phyloP scores from a whole-genome alignment of 2,113 vertebrate species.

The Syngnathus scovelli region DNA sequence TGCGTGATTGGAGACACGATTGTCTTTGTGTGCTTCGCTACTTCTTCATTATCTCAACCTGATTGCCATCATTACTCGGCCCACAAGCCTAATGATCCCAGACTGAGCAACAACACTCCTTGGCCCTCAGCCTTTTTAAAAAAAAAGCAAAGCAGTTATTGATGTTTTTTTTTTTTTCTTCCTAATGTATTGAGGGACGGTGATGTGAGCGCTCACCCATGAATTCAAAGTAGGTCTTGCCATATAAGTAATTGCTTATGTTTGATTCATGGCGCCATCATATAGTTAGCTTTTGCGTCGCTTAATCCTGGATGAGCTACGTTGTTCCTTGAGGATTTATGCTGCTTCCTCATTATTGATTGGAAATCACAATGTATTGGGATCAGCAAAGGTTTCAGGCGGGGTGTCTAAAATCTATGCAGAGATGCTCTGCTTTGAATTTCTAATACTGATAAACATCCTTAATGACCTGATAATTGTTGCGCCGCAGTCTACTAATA shows the following conservation, averaged over 20 bases:
- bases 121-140: slow-evolving; percentile 42
- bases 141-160: slow-evolving; percentile 59
- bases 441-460: slow-evolving; percentile 2
- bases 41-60: slow-evolving; percentile 43
- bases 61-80: slow-evolving; percentile 45
- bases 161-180: slow-evolving; percentile 60
- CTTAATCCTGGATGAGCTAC: slow-evolving; percentile 42
- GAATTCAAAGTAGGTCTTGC: slow-evolving; percentile 68
- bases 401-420: slow-evolving; percentile 24
- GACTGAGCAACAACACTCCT: slow-evolving; percentile 57
- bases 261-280: slow-evolving; percentile 56
- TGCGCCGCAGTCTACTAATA: neutral
- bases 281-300: slow-evolving; percentile 47
- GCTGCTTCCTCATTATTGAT: slow-evolving; percentile 49
- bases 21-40: slow-evolving; percentile 26
- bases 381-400: slow-evolving; percentile 28
- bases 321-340: slow-evolving; percentile 55
- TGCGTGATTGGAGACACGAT: slow-evolving; percentile 38
- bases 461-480: neutral
- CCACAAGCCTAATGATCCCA: slow-evolving; percentile 44
- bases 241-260: slow-evolving; percentile 64
- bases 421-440: slow-evolving; percentile 35
- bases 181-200: slow-evolving; percentile 52
- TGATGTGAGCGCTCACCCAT: slow-evolving; percentile 46
- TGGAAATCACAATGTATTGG: slow-evolving; percentile 35